Evolutionary conservation across 2,888 invertebrate genomes (phyloP), one percentile per base, ranked within the genome.

Genomic region (Limenitis arthemis): DNA sequence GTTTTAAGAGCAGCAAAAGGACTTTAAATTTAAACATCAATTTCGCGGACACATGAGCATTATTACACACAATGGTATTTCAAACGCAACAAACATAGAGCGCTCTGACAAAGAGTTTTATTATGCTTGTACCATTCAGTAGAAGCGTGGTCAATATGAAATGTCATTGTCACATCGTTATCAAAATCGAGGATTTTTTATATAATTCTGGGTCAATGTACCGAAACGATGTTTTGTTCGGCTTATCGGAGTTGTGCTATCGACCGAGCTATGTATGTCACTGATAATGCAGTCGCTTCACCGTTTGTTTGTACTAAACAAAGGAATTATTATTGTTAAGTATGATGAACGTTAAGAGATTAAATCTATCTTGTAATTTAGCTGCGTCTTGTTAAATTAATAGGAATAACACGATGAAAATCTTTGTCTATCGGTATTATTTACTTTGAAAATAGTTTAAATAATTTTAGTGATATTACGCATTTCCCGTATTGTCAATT

Each of bases 141-240:
- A 42, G 42, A 42, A 47, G 58, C 60, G 58, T 67, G 70, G 69
- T 69, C 70, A 69, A 68, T 68, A 72, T 69, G 68, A 74, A 83
- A 83, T 84, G 81, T 85, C 85, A 85, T 75, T 84, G 83, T 77
- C 85, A 83, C 68, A 67, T 61, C 67, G 73, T 77, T 82, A 82
- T 83, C 81, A 70, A 66, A 76, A 78, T 75, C 69, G 82, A 80
- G 77, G 77, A 76, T 75, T 75, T 82, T 86, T 85, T 83, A 82
- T 83, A 84, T 83, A 84, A 85, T 81, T 82, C 74, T 86, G 83
- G 86, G 86, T 85, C 86, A 84, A 74, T 81, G 85, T 81, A 83
- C 84, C 81, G 79, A 75, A 68, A 65, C 73, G 77, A 71, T 82
- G 82, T 84, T 81, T 77, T 82, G 84, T 83, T 77, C 73, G 68